These are phyloP conservation scores for Chromoteleia sp. DNA, from an alignment of 2,888 invertebrate species.

Conservation along the genomic window DNA sequence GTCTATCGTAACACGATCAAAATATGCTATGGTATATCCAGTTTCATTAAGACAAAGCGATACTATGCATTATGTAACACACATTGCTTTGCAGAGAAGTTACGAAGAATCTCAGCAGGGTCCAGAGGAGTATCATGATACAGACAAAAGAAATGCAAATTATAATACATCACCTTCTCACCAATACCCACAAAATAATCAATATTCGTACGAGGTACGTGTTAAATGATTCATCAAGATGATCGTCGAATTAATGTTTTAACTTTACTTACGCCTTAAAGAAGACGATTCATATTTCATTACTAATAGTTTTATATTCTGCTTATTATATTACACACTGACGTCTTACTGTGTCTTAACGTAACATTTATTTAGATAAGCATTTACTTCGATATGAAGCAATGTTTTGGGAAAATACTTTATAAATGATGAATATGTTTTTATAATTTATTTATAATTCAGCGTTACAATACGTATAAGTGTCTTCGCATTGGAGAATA, in stretches of 20 bases:
- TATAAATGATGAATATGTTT: too few relatives aligned
- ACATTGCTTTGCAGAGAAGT: conserved; percentile 77
- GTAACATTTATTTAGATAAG: too few relatives aligned
- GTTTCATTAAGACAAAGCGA: conserved; percentile 49
- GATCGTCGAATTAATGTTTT: conserved; percentile 18
- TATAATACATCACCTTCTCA: conserved; percentile 80
- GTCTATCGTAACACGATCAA: conserved; percentile 29
- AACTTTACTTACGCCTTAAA: conserved; percentile 6
- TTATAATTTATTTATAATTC: too few relatives aligned
- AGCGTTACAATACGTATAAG: too few relatives aligned
- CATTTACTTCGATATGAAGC: too few relatives aligned
- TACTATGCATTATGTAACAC: conserved; percentile 63
- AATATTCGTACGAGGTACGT: conserved; percentile 81
- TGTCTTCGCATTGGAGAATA: too few relatives aligned
- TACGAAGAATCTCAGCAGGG: conserved; percentile 77
- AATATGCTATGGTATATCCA: conserved; percentile 7
- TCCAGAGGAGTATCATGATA: conserved; percentile 80
- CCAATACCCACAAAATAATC: conserved; percentile 80
- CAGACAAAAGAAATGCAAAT: conserved; percentile 82
- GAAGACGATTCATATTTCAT: neutral
- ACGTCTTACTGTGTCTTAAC: neutral
- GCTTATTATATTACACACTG: neutral
- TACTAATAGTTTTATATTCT: conserved; percentile 6
- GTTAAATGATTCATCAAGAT: conserved; percentile 30
- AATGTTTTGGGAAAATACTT: too few relatives aligned